Evolutionary conservation across 35 echinoderm and acorn worm genomes (phyloP).

Genomic region (Heliocidaris tuberculata): DNA sequence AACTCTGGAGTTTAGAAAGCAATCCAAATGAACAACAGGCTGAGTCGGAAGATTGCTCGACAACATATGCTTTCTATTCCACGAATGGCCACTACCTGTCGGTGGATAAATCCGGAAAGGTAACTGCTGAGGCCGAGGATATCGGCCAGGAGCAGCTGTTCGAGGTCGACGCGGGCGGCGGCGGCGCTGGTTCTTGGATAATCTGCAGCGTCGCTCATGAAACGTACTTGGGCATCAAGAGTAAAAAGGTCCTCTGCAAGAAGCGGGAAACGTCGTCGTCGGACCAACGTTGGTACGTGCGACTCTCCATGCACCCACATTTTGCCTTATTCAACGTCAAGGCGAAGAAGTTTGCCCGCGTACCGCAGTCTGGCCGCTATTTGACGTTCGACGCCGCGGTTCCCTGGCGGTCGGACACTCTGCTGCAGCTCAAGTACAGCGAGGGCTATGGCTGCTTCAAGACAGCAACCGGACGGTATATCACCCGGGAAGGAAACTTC

Average conservation of each 20-base stretch:
- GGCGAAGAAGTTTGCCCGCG: not conserved
- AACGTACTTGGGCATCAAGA: conserved; percentile 1
- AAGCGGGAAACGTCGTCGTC: not conserved
- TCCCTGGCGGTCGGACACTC: conserved; percentile 1
- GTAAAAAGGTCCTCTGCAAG: conserved; percentile 22
- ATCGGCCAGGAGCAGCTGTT: not conserved
- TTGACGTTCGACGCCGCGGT: conserved; percentile 5
- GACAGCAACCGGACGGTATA: not conserved
- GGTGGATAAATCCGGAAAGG: conserved; percentile 29
- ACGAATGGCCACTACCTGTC: conserved; percentile 30
- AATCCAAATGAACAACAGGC: not conserved
- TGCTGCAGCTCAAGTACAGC: not conserved
- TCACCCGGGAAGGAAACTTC: conserved; percentile 19
- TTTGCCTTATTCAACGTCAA: not conserved
- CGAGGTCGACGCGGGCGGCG: conserved; percentile 1
- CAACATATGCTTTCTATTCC: not conserved
- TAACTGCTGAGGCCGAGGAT: not conserved
- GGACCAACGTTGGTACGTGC: conserved; percentile 40
- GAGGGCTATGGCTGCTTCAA: conserved; percentile 14
- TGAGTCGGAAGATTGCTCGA: not conserved
- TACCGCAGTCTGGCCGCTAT: not conserved
- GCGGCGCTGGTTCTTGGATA: conserved; percentile 3
- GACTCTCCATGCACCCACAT: conserved; percentile 13
- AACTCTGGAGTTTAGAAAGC: conserved; percentile 23
- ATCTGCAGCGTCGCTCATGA: conserved; percentile 15